Conservation (phyloP, 2,888 invertebrate species). For the Palloptera scutellata region DNA sequence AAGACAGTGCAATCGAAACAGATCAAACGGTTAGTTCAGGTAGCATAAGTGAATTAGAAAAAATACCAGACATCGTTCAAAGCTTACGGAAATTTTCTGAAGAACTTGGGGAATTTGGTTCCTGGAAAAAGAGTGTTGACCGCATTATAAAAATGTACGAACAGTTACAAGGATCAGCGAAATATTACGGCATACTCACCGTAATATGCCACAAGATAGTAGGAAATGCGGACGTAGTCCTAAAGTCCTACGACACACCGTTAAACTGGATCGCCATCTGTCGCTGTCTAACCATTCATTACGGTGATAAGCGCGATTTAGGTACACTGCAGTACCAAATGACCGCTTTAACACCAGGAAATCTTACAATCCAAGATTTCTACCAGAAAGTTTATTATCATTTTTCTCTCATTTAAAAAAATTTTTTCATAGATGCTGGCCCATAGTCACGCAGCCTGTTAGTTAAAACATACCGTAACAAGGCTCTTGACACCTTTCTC, state of each 20-base stretch:
- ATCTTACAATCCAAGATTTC: too few species aligned
- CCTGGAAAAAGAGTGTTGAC: slow-evolving; percentile 21
- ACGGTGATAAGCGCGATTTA: slow-evolving; percentile 33
- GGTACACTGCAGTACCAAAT: slow-evolving; percentile 23
- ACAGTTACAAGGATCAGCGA: not conserved
- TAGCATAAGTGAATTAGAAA: slow-evolving; percentile 3
- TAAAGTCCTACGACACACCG: slow-evolving; percentile 9
- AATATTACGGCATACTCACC: slow-evolving; percentile 23
- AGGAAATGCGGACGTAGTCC: slow-evolving; percentile 17
- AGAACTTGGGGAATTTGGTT: slow-evolving; percentile 13
- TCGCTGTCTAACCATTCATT: slow-evolving; percentile 28
- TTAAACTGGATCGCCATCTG: slow-evolving; percentile 32
- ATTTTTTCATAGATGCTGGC: not conserved
- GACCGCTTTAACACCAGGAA: slow-evolving; percentile 26
- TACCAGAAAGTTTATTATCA: slow-evolving; percentile 17
- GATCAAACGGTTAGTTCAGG: not conserved
- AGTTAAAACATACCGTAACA: slow-evolving; percentile 15
- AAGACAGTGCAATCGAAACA: not conserved
- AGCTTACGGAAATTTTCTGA: slow-evolving; percentile 13
- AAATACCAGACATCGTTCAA: slow-evolving; percentile 6
- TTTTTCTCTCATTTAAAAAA: not conserved
- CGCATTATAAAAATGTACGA: slow-evolving; percentile 23
- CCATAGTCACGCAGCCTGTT: not conserved
- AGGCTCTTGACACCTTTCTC: slow-evolving; percentile 24
- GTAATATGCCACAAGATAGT: not conserved